A percentile compares a stretch with the other conserved stretches of the same genome.
Conservation (phyloP, 2,888 invertebrate species). For the Pollenia amentaria region DNA sequence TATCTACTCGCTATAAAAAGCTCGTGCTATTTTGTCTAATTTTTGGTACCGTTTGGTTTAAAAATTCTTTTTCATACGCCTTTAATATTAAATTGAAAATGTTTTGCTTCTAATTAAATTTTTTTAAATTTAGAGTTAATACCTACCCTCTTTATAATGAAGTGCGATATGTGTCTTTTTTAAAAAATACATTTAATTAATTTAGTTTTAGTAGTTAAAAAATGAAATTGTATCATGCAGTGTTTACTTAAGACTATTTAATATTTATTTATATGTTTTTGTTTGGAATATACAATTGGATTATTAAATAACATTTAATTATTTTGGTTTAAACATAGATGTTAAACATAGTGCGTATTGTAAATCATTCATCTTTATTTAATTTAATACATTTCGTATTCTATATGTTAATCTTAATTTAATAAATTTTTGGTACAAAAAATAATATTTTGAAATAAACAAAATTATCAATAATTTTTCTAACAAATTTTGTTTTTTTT, state of each 20-base stretch:
- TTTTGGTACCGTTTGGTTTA: no score
- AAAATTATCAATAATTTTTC: slow-evolving; percentile 75
- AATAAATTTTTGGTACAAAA: slow-evolving; percentile 77
- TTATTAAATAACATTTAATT: slow-evolving; percentile 27
- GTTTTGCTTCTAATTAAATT: no score
- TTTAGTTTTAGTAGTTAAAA: slow-evolving; percentile 11
- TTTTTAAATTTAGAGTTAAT: no score
- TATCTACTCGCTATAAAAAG: no score
- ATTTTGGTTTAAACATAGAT: slow-evolving; percentile 40
- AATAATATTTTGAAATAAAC: slow-evolving; percentile 78
- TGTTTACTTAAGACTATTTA: slow-evolving; percentile 68
- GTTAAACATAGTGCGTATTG: slow-evolving; percentile 40
- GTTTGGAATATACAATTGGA: slow-evolving; percentile 47
- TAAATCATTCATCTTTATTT: slow-evolving; percentile 55
- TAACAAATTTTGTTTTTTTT: slow-evolving; percentile 57
- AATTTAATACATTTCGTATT: slow-evolving; percentile 55
- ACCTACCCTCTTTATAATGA: not conserved
- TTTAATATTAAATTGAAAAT: no score
- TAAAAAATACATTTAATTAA: not conserved
- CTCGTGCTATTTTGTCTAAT: no score
- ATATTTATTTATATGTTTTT: slow-evolving; percentile 36
- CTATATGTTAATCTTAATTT: slow-evolving; percentile 61
- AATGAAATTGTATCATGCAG: slow-evolving; percentile 31
- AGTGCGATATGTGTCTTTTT: not conserved
- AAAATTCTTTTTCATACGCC: no score